Conservation (phyloP, 2,888 invertebrate species). For the Girardia tigrina region DNA sequence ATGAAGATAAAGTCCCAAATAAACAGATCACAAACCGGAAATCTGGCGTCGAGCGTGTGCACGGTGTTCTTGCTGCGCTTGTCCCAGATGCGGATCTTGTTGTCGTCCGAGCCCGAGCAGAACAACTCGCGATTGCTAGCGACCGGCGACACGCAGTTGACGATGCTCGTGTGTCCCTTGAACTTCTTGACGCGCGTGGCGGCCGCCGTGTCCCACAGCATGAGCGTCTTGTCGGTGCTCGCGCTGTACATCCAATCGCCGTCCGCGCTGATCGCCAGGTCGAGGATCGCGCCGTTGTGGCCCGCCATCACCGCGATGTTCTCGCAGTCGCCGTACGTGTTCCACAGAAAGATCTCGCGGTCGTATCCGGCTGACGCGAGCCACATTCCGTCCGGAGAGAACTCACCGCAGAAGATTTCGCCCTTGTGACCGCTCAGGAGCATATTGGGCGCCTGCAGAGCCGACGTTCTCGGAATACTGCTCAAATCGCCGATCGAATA, state of each 20-base stretch:
- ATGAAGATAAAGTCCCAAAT: no score
- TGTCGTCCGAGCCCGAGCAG: conserved; percentile 86
- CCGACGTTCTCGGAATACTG: conserved; percentile 60
- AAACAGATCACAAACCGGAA: no score
- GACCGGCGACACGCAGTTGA: conserved; percentile 57
- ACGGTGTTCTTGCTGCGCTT: conserved; percentile 69
- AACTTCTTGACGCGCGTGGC: conserved; percentile 74
- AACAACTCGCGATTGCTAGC: conserved; percentile 76
- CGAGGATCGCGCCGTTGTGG: conserved; percentile 85
- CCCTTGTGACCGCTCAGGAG: conserved; percentile 86
- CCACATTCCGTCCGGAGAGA: conserved; percentile 87
- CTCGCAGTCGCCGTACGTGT: conserved; percentile 90
- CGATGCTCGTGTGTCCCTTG: conserved; percentile 57
- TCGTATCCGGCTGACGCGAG: conserved; percentile 88
- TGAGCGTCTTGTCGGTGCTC: conserved; percentile 81
- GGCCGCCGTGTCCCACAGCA: conserved; percentile 82
- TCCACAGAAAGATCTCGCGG: conserved; percentile 90
- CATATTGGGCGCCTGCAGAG: conserved; percentile 81
- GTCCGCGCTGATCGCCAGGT: conserved; percentile 57
- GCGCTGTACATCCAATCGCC: conserved; percentile 55
- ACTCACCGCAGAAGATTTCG: conserved; percentile 78
- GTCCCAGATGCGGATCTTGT: conserved; percentile 59
- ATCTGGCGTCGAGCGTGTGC: conserved; percentile 53
- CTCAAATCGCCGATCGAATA: not conserved
- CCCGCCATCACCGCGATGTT: conserved; percentile 80